Evolutionary conservation across 2,888 invertebrate genomes (phyloP).

Genomic region (Timema cristinae): DNA sequence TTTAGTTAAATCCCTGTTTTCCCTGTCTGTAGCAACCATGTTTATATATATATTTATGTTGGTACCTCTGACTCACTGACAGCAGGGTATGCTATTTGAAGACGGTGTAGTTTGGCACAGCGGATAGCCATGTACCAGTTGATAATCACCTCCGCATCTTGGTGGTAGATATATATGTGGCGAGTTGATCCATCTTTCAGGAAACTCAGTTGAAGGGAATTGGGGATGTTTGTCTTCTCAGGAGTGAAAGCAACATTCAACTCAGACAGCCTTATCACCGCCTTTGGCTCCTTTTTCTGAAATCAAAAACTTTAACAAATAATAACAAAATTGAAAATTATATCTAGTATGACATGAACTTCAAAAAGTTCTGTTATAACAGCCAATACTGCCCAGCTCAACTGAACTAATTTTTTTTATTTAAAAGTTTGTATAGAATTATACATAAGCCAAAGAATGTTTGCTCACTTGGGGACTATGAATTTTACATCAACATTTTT

Average conservation of each 20-base stretch:
- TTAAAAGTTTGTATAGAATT: too few relatives aligned
- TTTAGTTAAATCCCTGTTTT: too few relatives aligned
- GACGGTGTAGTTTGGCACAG: conserved; percentile 76
- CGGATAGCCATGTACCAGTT: conserved; percentile 83
- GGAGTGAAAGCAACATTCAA: conserved; percentile 82
- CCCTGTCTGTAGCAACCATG: too few relatives aligned
- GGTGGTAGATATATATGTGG: conserved; percentile 83
- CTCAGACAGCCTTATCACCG: conserved; percentile 73
- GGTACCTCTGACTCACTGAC: conserved; percentile 60
- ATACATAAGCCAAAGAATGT: too few relatives aligned
- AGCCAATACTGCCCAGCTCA: too few relatives aligned
- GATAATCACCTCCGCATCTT: conserved; percentile 77
- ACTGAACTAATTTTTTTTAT: too few relatives aligned
- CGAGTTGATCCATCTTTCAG: conserved; percentile 80
- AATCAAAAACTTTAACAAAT: conserved; percentile 11
- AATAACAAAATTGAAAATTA: conserved; percentile 7
- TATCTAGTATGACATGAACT: neutral
- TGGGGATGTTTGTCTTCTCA: conserved; percentile 70
- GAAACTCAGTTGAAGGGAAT: conserved; percentile 80
- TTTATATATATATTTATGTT: too few relatives aligned
- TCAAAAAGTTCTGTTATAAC: neutral
- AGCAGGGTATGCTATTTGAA: conserved; percentile 80
- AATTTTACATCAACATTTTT: too few relatives aligned
- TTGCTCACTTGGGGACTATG: too few relatives aligned
- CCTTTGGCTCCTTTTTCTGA: conserved; percentile 68